Evolutionary conservation across 2,888 invertebrate species (phyloP).

Genomic region (Amiota communis): DNA sequence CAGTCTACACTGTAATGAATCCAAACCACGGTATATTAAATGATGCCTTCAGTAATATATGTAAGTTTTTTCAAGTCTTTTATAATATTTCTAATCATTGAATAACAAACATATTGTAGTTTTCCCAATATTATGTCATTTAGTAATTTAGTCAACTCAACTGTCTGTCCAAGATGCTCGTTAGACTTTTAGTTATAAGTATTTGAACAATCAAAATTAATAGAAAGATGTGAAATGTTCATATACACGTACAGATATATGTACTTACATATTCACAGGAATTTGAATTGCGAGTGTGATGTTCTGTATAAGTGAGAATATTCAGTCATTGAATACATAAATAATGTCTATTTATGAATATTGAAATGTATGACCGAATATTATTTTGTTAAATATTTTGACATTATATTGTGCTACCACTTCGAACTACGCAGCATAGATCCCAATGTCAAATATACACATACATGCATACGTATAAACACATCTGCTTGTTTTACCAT

Average conservation of each 20-base stretch:
- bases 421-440: slow-evolving; percentile 2
- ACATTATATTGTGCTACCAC: not conserved
- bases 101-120: too few species aligned
- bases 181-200: slow-evolving; percentile 1
- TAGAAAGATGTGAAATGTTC: slow-evolving; percentile 1
- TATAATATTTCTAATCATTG: too few species aligned
- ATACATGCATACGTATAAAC: not conserved
- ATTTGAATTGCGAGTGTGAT: not conserved
- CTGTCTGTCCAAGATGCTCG: not conserved
- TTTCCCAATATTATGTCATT: too few species aligned
- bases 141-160: too few species aligned
- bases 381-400: slow-evolving; percentile 21
- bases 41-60: too few species aligned
- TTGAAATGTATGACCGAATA: slow-evolving; percentile 43
- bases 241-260: slow-evolving; percentile 11
- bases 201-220: slow-evolving; percentile 22
- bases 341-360: slow-evolving; percentile 66
- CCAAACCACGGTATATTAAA: too few species aligned
- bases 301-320: not conserved
- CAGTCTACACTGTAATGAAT: too few species aligned
- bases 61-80: too few species aligned
- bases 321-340: slow-evolving; percentile 55
- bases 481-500: not conserved
- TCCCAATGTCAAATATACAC: not conserved
- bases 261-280: not conserved